phyloP scores from a whole-genome alignment of 2,113 vertebrate species.

The Pycnonotus jocosus region DNA sequence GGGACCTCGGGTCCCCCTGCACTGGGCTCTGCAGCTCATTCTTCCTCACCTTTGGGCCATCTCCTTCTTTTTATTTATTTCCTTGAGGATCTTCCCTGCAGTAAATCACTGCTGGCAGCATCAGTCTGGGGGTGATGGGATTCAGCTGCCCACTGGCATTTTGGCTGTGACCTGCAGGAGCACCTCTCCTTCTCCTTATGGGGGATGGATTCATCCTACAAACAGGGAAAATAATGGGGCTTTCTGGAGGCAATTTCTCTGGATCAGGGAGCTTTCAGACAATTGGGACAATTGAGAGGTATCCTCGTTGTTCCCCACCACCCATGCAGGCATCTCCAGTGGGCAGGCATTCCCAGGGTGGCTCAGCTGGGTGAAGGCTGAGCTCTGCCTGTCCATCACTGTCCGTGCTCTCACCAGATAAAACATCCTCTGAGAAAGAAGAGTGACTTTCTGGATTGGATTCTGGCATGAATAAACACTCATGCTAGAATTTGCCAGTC shows the following conservation, averaged over 20 bases:
- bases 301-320: background rate
- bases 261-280: background rate
- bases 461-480: background rate
- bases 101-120: background rate
- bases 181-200: background rate
- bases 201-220: background rate
- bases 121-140: background rate
- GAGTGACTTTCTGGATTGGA: background rate
- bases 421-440: background rate
- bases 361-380: background rate
- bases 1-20: background rate
- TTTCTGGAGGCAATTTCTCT: fast-evolving
- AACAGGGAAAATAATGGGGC: background rate
- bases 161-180: background rate
- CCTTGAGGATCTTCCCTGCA: background rate
- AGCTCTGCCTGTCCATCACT: background rate
- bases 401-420: background rate
- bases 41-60: background rate
- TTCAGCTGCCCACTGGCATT: background rate
- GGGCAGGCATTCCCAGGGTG: fast-evolving
- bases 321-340: background rate
- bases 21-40: background rate
- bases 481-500: background rate
- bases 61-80: conserved; percentile 18
- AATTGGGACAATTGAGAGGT: background rate